Evolutionary conservation across 2,113 vertebrate species (phyloP), one percentile per base, ranked within the genome.

Genomic region (Atherinomorus stipes): DNA sequence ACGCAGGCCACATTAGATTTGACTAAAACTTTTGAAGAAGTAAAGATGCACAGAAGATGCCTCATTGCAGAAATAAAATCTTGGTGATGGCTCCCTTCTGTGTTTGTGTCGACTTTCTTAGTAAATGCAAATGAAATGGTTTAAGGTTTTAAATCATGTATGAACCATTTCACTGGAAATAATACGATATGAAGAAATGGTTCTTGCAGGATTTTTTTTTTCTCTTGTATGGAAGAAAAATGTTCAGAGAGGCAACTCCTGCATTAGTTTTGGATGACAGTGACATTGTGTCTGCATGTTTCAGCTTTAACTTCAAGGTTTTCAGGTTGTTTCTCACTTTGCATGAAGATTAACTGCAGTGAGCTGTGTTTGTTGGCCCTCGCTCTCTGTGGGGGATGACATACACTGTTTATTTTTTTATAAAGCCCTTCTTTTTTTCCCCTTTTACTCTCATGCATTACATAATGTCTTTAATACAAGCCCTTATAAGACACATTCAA

Each of bases 11-110:
- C 40, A 8, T 40, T 51, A 1, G 44, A 57, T 75, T 26, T 52
- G 21, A 74, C 58, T 19, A 31, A 58, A 78, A 45, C 54, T 13
- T 37, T 16, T 75, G 52, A 28, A 3, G 50, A 74, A 37, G 53
- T 21, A 64, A 52, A 63, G 21, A 69, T 59, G 49, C 71, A 68
- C 25, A 47, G 28, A 68, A 38, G 57, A 59, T 18, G 3, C 28
- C 3, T 31, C 28, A 31, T 34, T 34, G 31, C 31, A 7, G 31
- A 34, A 34, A 34, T 34, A 34, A 34, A 34, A 34, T 6, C 31
- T 8, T 34, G 31, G 7, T 34, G 31, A 34, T 34, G 7, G 31
- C 31, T 34, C 7, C 31, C 8, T 34, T 34, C 31, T 34, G 31
- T 34, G 31, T 34, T 34, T 34, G 3, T 6, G 31, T 34, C 31